Base-by-base conservation (phyloP, 1,140 invertebrate genomes). In the Campoletis sonorensis region DNA sequence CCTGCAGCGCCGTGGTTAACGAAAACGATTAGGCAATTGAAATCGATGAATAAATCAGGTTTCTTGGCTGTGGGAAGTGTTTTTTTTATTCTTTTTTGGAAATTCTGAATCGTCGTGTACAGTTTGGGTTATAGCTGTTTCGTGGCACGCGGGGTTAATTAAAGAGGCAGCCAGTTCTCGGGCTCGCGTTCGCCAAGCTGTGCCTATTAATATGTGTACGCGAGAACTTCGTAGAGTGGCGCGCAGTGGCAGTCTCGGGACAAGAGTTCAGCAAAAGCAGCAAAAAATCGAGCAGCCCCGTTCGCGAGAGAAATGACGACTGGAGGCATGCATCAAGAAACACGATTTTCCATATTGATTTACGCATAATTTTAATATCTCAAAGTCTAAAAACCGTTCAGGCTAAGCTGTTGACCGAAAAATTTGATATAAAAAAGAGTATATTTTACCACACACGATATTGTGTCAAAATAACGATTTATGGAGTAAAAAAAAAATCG, bases 111-210 rank as follows among this genome's bases (percentile, higher is more conserved):
- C 80, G 58, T 40, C 77, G 80, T 79, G 76, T 78, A 78, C 21
- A 70, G 33, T 81, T 81, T 67, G 37, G 64, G 78, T 79, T 71
- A 70, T 79, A 61, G 61, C 79, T 30, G 30, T 54, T 64, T 75
- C 79, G 81, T 80, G 82, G 84, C 83, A 88, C 85, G 84, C 80
- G 83, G 77, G 86, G 82, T 91, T 90, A 91, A 90, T 90, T 91
- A 90, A 90, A 90, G 85, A 86, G 85, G 82, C 86, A 85, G 85
- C 84, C 80, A 61, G 81, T 81, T 82, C 80, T 86, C 83, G 79
- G 58, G 30, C 54, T 78, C n/a, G 78, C 86, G 80, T 85, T 81
- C 76, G 79, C 77, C 82, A 81, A 75, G 81, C 80, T 78, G 76
- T 45, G 80, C 80, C 83, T 84, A 84, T 84, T 84, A 84, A 84